A percentile compares a stretch with the other conserved stretches of the same genome.
phyloP scores from a whole-genome alignment of 2,888 invertebrate genomes.

The Eupithecia insigniata region DNA sequence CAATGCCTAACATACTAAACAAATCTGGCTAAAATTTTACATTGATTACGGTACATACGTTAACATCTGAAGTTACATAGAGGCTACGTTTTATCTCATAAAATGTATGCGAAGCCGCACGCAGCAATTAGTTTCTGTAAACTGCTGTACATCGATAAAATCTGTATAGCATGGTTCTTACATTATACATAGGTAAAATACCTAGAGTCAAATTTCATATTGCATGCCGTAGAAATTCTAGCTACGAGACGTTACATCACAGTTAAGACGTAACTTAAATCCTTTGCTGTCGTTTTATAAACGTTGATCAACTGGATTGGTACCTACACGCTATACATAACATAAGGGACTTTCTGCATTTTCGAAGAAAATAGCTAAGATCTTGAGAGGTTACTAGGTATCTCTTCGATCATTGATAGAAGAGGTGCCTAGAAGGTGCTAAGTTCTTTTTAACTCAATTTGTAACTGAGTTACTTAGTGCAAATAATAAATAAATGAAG shows the following conservation, averaged over 20 bases:
- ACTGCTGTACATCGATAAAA: not conserved
- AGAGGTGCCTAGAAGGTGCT: too few relatives aligned
- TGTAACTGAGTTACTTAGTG: too few relatives aligned
- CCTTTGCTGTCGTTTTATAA: not conserved
- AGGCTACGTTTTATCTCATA: not conserved
- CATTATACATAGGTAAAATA: not conserved
- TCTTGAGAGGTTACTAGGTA: too few relatives aligned
- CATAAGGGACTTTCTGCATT: too few relatives aligned
- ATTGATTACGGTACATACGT: not conserved
- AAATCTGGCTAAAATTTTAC: not conserved
- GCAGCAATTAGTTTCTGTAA: not conserved
- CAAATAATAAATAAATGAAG: too few relatives aligned
- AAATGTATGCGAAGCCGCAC: not conserved
- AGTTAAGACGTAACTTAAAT: constrained; percentile 7
- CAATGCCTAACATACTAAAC: not conserved
- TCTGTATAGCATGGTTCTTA: not conserved
- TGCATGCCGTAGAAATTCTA: constrained; percentile 14
- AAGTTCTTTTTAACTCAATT: too few relatives aligned
- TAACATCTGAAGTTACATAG: not conserved
- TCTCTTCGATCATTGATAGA: too few relatives aligned
- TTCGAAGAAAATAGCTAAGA: too few relatives aligned
- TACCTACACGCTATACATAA: not conserved
- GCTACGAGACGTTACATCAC: constrained; percentile 5
- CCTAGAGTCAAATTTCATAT: constrained; percentile 13
- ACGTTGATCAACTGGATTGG: not conserved